phyloP scores from a whole-genome alignment of 2,888 invertebrate genomes.

The Chrysotoxum bicinctum region DNA sequence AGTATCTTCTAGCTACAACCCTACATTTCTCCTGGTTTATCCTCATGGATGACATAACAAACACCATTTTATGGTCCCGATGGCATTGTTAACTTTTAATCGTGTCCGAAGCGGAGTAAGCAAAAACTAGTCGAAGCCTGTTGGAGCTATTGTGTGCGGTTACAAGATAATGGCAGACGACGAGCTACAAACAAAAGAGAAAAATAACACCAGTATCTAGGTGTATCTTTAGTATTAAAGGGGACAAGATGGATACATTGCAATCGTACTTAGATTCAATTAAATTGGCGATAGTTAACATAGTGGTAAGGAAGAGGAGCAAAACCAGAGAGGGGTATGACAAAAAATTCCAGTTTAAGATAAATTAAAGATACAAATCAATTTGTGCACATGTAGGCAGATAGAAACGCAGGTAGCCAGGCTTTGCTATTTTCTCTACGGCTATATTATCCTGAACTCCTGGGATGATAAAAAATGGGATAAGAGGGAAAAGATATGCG shows the following conservation, averaged over 20 bases:
- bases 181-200: background rate
- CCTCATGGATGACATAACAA: constrained; percentile 59
- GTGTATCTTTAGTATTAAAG: background rate
- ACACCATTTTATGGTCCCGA: constrained; percentile 55
- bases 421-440: background rate
- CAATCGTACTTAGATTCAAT: constrained; percentile 49
- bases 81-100: constrained; percentile 59
- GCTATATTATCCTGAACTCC: background rate
- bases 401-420: background rate
- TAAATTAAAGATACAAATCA: constrained; percentile 70
- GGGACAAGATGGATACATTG: constrained; percentile 27
- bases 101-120: constrained; percentile 43
- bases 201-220: background rate
- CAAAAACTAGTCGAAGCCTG: constrained; percentile 48
- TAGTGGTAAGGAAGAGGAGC: background rate
- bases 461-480: background rate
- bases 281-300: constrained; percentile 37
- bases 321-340: background rate
- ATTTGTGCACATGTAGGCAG: constrained; percentile 59
- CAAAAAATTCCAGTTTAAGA: constrained; percentile 54
- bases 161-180: constrained; percentile 31
- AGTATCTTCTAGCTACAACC: background rate
- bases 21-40: constrained; percentile 24
- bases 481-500: background rate
- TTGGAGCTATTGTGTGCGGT: constrained; percentile 34